phyloP scores from a whole-genome alignment of 2,888 invertebrate genomes.

The Mesorhabditis belari region DNA sequence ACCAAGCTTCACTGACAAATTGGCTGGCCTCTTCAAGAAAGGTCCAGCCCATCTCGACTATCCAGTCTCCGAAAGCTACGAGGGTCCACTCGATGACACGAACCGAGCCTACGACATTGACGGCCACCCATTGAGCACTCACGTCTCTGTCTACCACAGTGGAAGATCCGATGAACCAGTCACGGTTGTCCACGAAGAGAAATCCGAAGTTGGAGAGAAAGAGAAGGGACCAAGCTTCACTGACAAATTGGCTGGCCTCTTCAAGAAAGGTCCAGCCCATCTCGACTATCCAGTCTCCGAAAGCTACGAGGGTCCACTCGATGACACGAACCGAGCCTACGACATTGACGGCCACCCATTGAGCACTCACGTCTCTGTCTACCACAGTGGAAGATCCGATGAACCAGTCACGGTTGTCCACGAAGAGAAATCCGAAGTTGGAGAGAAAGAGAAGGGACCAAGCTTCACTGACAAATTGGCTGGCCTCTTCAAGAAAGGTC shows the following conservation, averaged over 20 bases:
- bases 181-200: slow-evolving; percentile 6
- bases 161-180: slow-evolving; percentile 17
- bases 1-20: slow-evolving; percentile 9
- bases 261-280: slow-evolving; percentile 13
- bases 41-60: slow-evolving; percentile 23
- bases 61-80: slow-evolving; percentile 19
- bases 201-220: slow-evolving; percentile 6
- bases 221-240: slow-evolving; percentile 7
- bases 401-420: slow-evolving; percentile 1
- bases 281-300: slow-evolving; percentile 15
- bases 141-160: slow-evolving; percentile 23
- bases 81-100: slow-evolving; percentile 21
- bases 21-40: slow-evolving; percentile 25
- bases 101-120: slow-evolving; percentile 16
- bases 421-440: not conserved
- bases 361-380: slow-evolving; percentile 10
- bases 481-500: too few relatives aligned
- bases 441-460: too few relatives aligned
- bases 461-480: too few relatives aligned
- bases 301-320: slow-evolving; percentile 5
- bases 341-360: slow-evolving; percentile 8
- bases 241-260: slow-evolving; percentile 13
- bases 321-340: slow-evolving; percentile 7
- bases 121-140: slow-evolving; percentile 15
- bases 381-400: slow-evolving; percentile 11